Percentiles rank a stretch among this genome's conserved stretches.
Evolutionary conservation across 2,888 invertebrate species (phyloP).

Genomic region (Ceratothoa steindachneri): DNA sequence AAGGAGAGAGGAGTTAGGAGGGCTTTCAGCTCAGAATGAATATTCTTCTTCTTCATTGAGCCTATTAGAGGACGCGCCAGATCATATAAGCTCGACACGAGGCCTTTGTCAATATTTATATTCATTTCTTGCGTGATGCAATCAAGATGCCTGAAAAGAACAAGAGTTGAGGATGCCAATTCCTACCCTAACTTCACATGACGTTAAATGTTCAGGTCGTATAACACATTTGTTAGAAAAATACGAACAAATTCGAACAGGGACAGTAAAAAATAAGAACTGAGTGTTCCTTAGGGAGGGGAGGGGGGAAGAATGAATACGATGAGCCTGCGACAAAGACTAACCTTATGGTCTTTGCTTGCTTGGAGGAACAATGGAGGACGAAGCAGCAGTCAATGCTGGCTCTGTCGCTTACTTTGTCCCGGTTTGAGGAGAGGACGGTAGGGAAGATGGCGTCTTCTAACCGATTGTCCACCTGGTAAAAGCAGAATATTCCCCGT

Average conservation of each 20-base stretch:
- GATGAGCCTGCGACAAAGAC: too few relatives aligned
- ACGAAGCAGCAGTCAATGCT: background rate
- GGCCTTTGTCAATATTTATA: slow-evolving; percentile 67
- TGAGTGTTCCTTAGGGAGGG: too few relatives aligned
- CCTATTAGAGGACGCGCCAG: slow-evolving; percentile 53
- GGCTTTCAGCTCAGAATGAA: slow-evolving; percentile 60
- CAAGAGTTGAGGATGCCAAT: too few relatives aligned
- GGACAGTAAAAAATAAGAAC: too few relatives aligned
- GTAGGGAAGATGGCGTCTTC: slow-evolving; percentile 67
- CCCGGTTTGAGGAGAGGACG: slow-evolving; percentile 57
- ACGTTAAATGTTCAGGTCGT: too few relatives aligned
- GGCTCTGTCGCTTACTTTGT: background rate
- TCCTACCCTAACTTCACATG: too few relatives aligned
- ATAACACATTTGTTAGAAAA: too few relatives aligned
- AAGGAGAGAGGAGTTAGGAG: slow-evolving; percentile 61
- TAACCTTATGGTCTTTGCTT: slow-evolving; percentile 8
- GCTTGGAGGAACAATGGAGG: background rate
- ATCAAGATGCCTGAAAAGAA: slow-evolving; percentile 58
- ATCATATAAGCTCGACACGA: slow-evolving; percentile 62
- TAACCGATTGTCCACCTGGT: slow-evolving; percentile 72
- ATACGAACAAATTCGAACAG: too few relatives aligned
- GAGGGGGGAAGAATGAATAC: too few relatives aligned
- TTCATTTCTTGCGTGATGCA: slow-evolving; percentile 65
- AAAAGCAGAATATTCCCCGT: too few relatives aligned
- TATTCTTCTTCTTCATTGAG: slow-evolving; percentile 27